Evolutionary conservation across 2,888 invertebrate genomes (phyloP), one percentile per base, ranked within the genome.

Genomic region (Anarsia innoxiella): DNA sequence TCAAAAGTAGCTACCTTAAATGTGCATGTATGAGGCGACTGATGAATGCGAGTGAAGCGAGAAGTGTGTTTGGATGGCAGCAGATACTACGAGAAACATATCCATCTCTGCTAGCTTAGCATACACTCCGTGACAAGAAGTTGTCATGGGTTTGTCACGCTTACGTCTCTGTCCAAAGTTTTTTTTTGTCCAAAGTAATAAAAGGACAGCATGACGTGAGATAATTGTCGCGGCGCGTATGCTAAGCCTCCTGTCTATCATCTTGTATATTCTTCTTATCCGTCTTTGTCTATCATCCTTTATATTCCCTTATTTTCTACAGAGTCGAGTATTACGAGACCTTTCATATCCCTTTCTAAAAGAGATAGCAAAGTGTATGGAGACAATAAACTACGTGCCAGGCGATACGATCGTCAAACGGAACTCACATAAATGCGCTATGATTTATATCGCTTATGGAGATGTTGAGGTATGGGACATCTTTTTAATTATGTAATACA

Each of bases 371-470:
- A 72, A 70, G 46, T 59, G 51, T 10, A 77, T 78, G 76, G 57
- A 64, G 13, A 79, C 78, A 0, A 61, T 74, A 2, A 63, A 73
- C 40, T 79, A 69, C 39, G 77, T 77, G 3, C 79, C 79, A 0
- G 79, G 79, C 2, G 79, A 79, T 35, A 44, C 61, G 2, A 76
- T 79, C 28, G 71, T 77, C 41, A 63, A 68, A 39, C 59, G 78
- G 13, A 56, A 57, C 1, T 56, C 67, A 1, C 64, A 41, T 31
- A 79, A 74, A 36, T 59, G 64, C n/a, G 52, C 65, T 1, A 66
- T 71, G 10, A 71, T 75, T 39, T 79, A 64, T 42, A 69, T 79
- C 13, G 67, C 70, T 1, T 76, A 75, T 31, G 79, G 79, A 13
- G 79, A 79, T 37, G 43, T 78, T 14, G 79, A 79, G 55, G 79